Percentiles rank a stretch among this genome's conserved stretches.
Evolutionary conservation across 2,797 vertebrate genomes (phyloP).

Genomic region (Malurus leucopterus): DNA sequence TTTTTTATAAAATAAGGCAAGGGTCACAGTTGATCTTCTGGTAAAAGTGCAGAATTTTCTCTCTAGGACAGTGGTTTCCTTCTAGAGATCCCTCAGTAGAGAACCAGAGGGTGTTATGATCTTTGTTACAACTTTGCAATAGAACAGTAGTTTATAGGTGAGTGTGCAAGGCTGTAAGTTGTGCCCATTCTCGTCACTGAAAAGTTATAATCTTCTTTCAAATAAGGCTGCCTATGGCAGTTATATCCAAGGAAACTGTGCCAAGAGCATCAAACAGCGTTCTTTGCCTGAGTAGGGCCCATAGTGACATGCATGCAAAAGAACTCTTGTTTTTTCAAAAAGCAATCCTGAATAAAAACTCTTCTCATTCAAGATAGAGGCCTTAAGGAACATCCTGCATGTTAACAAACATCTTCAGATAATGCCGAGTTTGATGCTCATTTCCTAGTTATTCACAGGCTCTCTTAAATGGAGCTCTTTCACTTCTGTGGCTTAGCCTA

Average conservation of each 20-base stretch:
- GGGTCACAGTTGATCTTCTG: not conserved
- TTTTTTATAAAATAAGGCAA: not conserved
- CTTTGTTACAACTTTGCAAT: not conserved
- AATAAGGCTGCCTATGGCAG: not conserved
- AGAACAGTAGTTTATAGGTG: not conserved
- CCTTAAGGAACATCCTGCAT: slow-evolving; percentile 74
- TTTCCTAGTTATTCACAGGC: slow-evolving; percentile 74
- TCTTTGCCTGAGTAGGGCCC: slow-evolving; percentile 22
- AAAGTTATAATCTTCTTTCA: not conserved
- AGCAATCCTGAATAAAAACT: slow-evolving; percentile 68
- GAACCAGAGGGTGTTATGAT: not conserved
- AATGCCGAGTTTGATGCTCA: slow-evolving; percentile 74
- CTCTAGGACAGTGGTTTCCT: not conserved
- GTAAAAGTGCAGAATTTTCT: not conserved
- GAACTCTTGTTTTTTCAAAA: slow-evolving; percentile 60
- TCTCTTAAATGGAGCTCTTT: slow-evolving; percentile 75
- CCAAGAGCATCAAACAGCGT: slow-evolving; percentile 27
- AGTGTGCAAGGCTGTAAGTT: not conserved
- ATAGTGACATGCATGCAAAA: slow-evolving; percentile 65
- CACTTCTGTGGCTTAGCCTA: slow-evolving; percentile 73
- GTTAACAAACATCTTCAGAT: slow-evolving; percentile 78
- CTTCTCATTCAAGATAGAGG: slow-evolving; percentile 66
- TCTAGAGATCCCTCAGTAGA: not conserved
- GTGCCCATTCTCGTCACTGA: not conserved
- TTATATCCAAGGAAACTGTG: slow-evolving; percentile 9